These are phyloP conservation scores for Dromiciops gliroides DNA, from an alignment of 2,113 vertebrate genomes.

Conservation along the genomic window DNA sequence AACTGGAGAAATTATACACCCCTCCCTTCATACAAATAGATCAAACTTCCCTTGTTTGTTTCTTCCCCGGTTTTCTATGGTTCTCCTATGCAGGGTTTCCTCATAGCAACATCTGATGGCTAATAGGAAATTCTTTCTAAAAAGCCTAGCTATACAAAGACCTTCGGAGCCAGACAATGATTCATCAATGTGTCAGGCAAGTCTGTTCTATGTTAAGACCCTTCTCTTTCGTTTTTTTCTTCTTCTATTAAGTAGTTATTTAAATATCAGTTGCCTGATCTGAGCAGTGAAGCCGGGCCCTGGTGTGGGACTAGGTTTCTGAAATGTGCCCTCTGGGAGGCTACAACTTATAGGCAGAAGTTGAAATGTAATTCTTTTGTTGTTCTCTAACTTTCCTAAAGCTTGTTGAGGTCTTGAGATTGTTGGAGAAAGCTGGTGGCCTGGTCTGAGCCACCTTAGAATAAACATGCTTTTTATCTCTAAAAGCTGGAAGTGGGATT, in stretches of 20 bases:
- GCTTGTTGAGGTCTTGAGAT: neutral
- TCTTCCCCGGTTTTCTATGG: neutral
- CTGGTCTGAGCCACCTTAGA: neutral
- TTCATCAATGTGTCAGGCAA: neutral
- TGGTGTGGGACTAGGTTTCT: neutral
- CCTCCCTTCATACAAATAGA: neutral
- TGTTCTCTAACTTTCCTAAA: neutral
- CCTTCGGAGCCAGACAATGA: neutral
- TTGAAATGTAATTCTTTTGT: neutral
- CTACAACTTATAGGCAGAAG: neutral
- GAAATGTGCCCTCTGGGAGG: neutral
- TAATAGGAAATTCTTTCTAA: slow-evolving; percentile 1
- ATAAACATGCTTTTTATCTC: neutral
- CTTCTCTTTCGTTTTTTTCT: neutral
- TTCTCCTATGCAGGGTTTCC: neutral
- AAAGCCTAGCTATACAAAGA: neutral
- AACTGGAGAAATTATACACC: slow-evolving; percentile 29
- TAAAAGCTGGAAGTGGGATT: neutral
- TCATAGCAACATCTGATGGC: slow-evolving; percentile 37
- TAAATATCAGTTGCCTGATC: neutral
- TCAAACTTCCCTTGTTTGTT: slow-evolving; percentile 38
- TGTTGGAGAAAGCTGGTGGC: neutral
- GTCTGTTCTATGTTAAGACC: neutral
- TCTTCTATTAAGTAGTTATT: neutral
- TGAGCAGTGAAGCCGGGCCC: neutral